Percentiles rank a stretch among this genome's conserved stretches.
Evolutionary conservation across 2,113 vertebrate species (phyloP).

Genomic region (Urocynchramus pylzowi): DNA sequence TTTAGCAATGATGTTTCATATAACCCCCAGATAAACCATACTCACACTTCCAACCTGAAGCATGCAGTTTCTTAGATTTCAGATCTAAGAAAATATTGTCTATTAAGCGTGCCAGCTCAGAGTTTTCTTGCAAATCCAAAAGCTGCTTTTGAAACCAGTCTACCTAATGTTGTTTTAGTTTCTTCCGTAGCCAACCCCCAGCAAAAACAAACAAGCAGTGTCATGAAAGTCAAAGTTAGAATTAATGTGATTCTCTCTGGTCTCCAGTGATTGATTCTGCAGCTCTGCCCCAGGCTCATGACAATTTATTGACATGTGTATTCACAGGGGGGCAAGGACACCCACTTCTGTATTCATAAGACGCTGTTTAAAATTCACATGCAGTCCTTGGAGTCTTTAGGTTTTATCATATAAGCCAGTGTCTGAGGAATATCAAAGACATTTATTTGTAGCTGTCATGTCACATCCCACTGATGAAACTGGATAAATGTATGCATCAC

Average conservation of each 20-base stretch:
- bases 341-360: background rate
- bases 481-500: background rate
- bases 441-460: background rate
- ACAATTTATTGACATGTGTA: background rate
- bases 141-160: background rate
- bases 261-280: background rate
- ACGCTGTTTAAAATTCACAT: background rate
- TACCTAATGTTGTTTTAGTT: background rate
- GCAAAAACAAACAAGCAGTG: constrained; percentile 31
- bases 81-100: constrained; percentile 1
- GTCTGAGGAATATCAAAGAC: background rate
- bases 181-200: background rate
- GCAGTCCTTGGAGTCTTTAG: background rate
- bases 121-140: constrained; percentile 2
- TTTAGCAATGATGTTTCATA: background rate
- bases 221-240: constrained; percentile 26
- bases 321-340: background rate
- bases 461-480: background rate
- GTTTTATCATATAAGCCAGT: background rate
- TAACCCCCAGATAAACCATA: background rate
- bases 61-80: background rate
- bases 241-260: background rate
- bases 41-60: background rate
- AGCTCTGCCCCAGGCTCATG: background rate
- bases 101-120: background rate